Evolutionary conservation across 1,140 invertebrate genomes (phyloP).

Genomic region (Papilio xuthus): DNA sequence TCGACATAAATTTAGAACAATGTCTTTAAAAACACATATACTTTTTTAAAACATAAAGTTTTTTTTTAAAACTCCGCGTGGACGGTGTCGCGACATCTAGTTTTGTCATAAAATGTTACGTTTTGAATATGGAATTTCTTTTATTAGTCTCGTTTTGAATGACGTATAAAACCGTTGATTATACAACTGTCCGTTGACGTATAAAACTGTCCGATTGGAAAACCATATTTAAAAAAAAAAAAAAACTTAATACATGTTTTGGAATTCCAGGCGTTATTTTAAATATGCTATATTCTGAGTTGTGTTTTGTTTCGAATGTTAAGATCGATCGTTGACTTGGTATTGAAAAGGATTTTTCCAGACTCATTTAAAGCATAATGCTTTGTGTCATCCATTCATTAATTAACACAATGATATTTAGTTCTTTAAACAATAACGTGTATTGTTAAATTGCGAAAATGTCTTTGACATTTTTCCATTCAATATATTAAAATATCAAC

Average conservation of each 20-base stretch:
- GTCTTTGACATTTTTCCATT: background rate
- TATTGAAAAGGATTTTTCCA: background rate
- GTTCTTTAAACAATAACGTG: background rate
- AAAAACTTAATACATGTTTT: background rate
- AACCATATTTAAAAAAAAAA: background rate
- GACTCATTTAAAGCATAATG: constrained; percentile 17
- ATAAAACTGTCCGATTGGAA: background rate
- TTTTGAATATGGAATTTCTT: no score
- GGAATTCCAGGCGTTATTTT: background rate
- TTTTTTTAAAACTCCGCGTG: no score
- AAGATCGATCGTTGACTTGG: background rate
- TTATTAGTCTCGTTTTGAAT: no score
- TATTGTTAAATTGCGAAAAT: constrained; percentile 12
- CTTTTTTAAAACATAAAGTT: no score
- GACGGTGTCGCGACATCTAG: no score
- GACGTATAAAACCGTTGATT: no score
- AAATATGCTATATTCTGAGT: background rate
- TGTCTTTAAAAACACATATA: no score
- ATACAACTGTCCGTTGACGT: background rate
- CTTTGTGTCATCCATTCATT: constrained; percentile 6
- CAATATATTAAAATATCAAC: constrained; percentile 4
- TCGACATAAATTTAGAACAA: no score
- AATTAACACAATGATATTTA: constrained; percentile 13
- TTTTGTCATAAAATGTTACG: no score
- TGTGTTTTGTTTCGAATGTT: background rate